Percentiles rank a stretch among this genome's conserved stretches.
Evolutionary conservation across 2,113 vertebrate genomes (phyloP).

Genomic region (Otus sunia): DNA sequence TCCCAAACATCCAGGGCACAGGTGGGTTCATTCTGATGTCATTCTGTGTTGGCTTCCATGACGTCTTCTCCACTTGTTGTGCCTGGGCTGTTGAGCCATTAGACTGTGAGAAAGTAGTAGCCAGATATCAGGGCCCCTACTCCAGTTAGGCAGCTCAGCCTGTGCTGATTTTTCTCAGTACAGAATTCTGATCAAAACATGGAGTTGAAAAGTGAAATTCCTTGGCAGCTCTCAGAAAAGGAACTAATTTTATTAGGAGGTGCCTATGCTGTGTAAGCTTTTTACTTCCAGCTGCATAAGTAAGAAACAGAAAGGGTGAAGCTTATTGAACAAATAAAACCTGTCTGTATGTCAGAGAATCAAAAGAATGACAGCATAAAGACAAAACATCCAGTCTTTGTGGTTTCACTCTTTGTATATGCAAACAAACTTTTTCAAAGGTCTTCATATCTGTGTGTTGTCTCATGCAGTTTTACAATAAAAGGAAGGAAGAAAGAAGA

Average conservation of each 20-base stretch:
- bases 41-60: background rate
- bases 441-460: background rate
- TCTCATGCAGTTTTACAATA: background rate
- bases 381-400: background rate
- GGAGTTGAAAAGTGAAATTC: background rate
- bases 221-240: background rate
- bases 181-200: background rate
- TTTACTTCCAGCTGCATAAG: background rate
- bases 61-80: rapidly evolving
- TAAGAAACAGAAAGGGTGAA: background rate
- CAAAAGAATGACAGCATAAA: background rate
- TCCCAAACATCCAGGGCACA: background rate
- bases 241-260: background rate
- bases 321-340: background rate
- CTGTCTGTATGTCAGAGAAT: background rate
- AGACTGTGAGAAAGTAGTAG: background rate
- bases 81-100: background rate
- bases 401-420: background rate
- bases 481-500: background rate
- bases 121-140: background rate
- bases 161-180: background rate
- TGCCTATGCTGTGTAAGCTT: background rate
- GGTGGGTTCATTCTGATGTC: background rate
- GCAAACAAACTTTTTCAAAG: background rate
- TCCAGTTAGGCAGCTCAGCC: background rate